phyloP scores from a whole-genome alignment of 2,113 vertebrate genomes.

The Charadrius vociferus region DNA sequence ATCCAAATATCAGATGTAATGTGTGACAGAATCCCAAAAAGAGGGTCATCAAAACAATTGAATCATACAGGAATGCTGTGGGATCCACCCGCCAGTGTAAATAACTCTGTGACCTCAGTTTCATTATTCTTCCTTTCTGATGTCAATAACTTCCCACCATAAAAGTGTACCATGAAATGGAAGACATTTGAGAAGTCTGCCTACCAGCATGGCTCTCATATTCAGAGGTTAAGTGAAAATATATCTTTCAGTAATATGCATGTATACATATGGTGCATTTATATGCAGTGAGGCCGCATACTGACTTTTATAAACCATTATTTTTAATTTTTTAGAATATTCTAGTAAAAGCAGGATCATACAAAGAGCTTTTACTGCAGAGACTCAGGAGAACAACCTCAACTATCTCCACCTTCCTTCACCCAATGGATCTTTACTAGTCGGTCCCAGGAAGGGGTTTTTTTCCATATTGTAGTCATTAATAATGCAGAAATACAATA shows the following conservation, averaged over 20 bases:
- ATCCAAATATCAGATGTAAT: constrained; percentile 54
- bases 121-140: constrained; percentile 55
- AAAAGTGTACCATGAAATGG: constrained; percentile 43
- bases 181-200: constrained; percentile 27
- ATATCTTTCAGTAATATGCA: background rate
- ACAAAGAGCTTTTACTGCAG: background rate
- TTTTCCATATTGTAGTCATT: background rate
- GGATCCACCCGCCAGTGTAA: constrained; percentile 59
- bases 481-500: background rate
- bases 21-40: constrained; percentile 58
- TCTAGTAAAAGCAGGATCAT: background rate
- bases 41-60: constrained; percentile 55
- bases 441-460: background rate
- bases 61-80: constrained; percentile 59
- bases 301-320: background rate
- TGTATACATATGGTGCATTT: background rate
- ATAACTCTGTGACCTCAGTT: constrained; percentile 57
- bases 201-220: background rate
- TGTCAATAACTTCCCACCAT: constrained; percentile 58
- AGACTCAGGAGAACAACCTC: background rate
- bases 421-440: background rate
- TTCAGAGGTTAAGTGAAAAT: constrained; percentile 16
- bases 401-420: background rate
- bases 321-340: background rate
- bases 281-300: background rate